Evolutionary conservation across 2,888 invertebrate species (phyloP), one percentile per base, ranked within the genome.

Genomic region (Boloria euphrosyne): DNA sequence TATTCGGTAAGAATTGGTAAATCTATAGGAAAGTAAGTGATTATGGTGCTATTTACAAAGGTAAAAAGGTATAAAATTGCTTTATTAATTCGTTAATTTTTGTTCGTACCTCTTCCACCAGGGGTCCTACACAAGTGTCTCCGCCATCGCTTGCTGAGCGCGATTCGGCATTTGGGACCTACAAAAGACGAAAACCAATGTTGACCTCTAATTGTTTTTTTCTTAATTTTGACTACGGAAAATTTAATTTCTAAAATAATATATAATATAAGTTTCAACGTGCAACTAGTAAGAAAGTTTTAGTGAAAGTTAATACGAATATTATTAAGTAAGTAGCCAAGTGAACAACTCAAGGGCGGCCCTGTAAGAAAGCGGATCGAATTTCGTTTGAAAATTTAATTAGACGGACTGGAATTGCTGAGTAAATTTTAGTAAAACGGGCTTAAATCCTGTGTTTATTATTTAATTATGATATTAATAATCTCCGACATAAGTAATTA

Each of bases 71-170:
- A 38, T 2, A 38, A 38, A 38, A 10, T 38, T 38, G 18, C 17
- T 13, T 16, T 38, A 62, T 13, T 43, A 27, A 13, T n/a, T 38
- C 18, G n/a, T 6, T 44, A 50, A 52, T 13, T 38, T 49, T 13
- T 14, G 7, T 31, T 53, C 62, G 52, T 62, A 65, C 64, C 64
- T 65, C 64, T 59, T 65, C 64, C 64, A 65, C 44, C 46, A 65
- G 52, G n/a, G 64, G 64, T 65, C 58, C 64, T 59, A 65, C 64
- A 59, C 58, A 65, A 52, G 64, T 65, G 46, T 65, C 64, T 43
- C 64, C 58, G 51, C 64, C 52, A 64, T 44, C 51, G 58, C 64
- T 59, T 31, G 64, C 13, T n/a, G 59, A 59, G 18, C 31, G 49
- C 59, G 64, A 52, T 16, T 58, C 52, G 17, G 18, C 58, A 31